Conservation (phyloP, 2,113 vertebrate species). For the Butastur rufipennis region DNA sequence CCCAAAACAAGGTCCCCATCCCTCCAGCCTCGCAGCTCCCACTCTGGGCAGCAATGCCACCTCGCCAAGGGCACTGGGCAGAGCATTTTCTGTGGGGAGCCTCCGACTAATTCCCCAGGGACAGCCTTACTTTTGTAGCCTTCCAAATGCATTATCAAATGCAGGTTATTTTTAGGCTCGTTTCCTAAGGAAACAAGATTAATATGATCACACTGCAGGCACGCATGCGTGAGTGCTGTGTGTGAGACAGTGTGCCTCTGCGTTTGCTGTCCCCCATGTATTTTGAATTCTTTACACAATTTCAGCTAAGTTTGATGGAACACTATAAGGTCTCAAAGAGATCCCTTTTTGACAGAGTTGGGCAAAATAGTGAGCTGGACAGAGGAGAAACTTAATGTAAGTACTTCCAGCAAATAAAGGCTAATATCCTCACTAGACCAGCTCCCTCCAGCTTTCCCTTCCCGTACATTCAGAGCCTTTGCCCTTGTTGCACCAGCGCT, state of each 20-base stretch:
- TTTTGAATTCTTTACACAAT: background rate
- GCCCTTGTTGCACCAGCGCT: background rate
- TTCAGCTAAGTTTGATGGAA: background rate
- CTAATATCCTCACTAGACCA: too few species aligned
- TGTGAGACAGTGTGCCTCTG: background rate
- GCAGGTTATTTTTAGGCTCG: background rate
- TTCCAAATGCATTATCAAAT: background rate
- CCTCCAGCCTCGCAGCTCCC: background rate
- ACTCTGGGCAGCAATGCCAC: background rate
- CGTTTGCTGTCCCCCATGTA: background rate
- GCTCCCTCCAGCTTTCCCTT: background rate
- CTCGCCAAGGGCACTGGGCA: background rate
- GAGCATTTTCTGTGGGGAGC: background rate
- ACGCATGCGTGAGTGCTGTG: background rate
- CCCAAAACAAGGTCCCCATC: background rate
- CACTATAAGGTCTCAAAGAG: background rate
- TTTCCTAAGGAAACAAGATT: background rate
- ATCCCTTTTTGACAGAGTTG: background rate
- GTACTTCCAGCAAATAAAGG: background rate
- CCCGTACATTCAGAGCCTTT: background rate
- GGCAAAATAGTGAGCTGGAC: background rate
- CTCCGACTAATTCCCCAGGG: background rate
- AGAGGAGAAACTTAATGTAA: background rate
- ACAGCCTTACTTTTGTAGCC: background rate
- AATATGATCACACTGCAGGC: background rate